Conservation (phyloP, 1,140 invertebrate species). For the Ptiloglossa arizonensis region DNA sequence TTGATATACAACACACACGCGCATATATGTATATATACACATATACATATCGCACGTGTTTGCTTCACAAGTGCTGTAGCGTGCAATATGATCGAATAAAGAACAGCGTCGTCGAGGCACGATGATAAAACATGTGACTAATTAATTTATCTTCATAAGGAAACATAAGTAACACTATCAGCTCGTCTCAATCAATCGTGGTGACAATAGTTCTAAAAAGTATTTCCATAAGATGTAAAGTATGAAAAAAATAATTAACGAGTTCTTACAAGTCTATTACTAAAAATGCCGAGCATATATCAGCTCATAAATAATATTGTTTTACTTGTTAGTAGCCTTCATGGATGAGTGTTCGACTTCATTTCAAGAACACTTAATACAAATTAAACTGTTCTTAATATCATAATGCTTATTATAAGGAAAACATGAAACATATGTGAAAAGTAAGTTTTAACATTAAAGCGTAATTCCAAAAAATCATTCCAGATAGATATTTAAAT, state of each 20-base stretch:
- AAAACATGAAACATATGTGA: slow-evolving; percentile 7
- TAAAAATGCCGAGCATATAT: slow-evolving; percentile 61
- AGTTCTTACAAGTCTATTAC: slow-evolving; percentile 59
- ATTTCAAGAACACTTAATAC: slow-evolving; percentile 41
- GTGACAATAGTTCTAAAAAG: slow-evolving; percentile 77
- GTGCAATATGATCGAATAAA: slow-evolving; percentile 68
- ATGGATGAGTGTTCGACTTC: slow-evolving; percentile 63
- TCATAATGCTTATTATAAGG: slow-evolving; percentile 24
- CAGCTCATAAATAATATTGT: slow-evolving; percentile 59
- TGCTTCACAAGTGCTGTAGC: slow-evolving; percentile 35
- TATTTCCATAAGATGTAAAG: slow-evolving; percentile 59
- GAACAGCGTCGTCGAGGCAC: slow-evolving; percentile 33
- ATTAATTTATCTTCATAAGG: slow-evolving; percentile 55
- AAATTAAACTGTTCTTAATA: slow-evolving; percentile 31
- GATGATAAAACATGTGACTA: slow-evolving; percentile 51
- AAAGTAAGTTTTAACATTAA: slow-evolving; percentile 34
- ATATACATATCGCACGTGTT: background rate
- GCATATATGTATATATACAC: background rate
- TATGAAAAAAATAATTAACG: slow-evolving; percentile 42
- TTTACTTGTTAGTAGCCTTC: slow-evolving; percentile 54
- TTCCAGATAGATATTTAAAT: slow-evolving; percentile 43
- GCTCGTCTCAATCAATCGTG: slow-evolving; percentile 75
- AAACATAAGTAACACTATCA: slow-evolving; percentile 65
- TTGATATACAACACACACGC: slow-evolving; percentile 5
- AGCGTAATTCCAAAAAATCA: slow-evolving; percentile 40